These are phyloP conservation scores for Botia kubotai DNA, from an alignment of 2,797 vertebrate genomes.

Conservation along the genomic window DNA sequence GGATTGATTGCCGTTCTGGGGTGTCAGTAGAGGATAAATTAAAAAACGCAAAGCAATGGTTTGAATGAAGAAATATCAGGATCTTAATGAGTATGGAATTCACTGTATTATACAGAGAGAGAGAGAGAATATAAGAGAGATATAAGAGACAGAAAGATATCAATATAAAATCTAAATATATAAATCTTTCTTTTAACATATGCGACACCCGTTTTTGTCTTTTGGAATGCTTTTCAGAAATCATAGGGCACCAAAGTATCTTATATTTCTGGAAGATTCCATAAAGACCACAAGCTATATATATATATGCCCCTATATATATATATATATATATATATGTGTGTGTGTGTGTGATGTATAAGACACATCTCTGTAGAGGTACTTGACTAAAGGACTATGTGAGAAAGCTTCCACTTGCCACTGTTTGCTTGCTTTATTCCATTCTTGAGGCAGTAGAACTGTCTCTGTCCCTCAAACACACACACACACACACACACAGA, in stretches of 20 bases:
- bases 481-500: conserved; percentile 23
- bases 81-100: too few relatives aligned
- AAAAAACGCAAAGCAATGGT: too few relatives aligned
- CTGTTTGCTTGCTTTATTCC: not conserved
- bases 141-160: too few relatives aligned
- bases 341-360: not conserved
- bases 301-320: not conserved
- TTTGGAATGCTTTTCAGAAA: too few relatives aligned
- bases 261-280: not conserved
- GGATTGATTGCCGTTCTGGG: conserved; percentile 19
- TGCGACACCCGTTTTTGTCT: too few relatives aligned
- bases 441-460: not conserved
- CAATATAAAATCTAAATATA: too few relatives aligned
- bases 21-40: conserved; percentile 22
- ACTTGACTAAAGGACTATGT: not conserved
- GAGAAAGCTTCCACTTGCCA: not conserved
- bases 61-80: too few relatives aligned
- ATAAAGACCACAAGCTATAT: not conserved
- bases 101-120: too few relatives aligned
- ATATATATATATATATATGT: too few relatives aligned
- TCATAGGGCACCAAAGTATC: not conserved
- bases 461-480: conserved; percentile 6
- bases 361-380: conserved; percentile 14
- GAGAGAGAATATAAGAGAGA: too few relatives aligned
- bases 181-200: too few relatives aligned